Base-by-base conservation (phyloP, 1,140 invertebrate species). In the Adelges cooleyi region DNA sequence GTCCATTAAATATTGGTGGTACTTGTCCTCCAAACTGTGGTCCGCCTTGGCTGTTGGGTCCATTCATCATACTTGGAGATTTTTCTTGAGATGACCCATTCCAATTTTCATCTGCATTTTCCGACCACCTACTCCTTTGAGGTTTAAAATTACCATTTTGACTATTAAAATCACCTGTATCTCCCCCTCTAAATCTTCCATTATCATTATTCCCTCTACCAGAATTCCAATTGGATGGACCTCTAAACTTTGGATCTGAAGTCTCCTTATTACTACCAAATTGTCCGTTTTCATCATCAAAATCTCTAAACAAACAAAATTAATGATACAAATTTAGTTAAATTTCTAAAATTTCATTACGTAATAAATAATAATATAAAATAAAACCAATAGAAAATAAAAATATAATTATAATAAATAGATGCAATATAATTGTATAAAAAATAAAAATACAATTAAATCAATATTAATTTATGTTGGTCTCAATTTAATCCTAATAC, bases 71-170 rank as follows among this genome's bases (percentile, higher is more conserved):
- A 11, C 15, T 59, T 5, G 54, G 54, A 17, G 53, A 44, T 18
- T 15, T 25, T 18, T 59, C 54, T 27, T 59, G 54, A 46, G 54
- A 4, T 25, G n/a, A 15, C 10, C 40, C 54, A 59, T 59, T 59
- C 54, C 54, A 59, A 15, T 59, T 59, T 29, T 59, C 54, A 29
- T 59, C 54, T 2, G n/a, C 10, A 29, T 46, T 59, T 46, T 59
- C 54, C 15, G 38, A 44, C 15, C 38, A 59, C 54, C 54, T 44
- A 27, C 54, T 44, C 42, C 54, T 46, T 44, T 59, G 36, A 11
- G 15, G 23, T 59, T 59, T 59, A 59, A 59, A 59, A 27, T n/a
- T 11, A 40, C 54, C 38, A 59, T 59, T 59, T 17, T 38, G 54
- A 46, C 54, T 59, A 59, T 46, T 59, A 27, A 44, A 59, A 13